These are phyloP conservation scores for Bufotes viridis DNA, from an alignment of 2,797 vertebrate species.

Conservation along the genomic window DNA sequence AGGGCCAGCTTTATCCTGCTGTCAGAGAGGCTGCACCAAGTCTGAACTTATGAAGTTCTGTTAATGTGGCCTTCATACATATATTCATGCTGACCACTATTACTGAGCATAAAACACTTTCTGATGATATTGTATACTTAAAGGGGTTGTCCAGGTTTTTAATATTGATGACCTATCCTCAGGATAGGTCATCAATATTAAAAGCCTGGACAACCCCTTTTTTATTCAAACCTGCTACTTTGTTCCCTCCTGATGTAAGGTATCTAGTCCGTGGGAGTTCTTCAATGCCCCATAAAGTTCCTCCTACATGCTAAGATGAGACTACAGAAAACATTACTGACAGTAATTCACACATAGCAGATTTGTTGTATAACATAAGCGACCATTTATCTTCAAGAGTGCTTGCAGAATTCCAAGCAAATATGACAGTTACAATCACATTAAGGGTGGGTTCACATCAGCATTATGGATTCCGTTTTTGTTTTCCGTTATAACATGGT, in stretches of 20 bases:
- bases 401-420: not conserved
- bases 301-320: not conserved
- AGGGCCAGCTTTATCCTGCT: slow-evolving; percentile 76
- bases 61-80: slow-evolving; percentile 56
- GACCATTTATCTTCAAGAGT: not conserved
- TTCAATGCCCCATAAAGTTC: too few species aligned
- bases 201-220: too few species aligned
- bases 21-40: slow-evolving; percentile 78
- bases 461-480: too few species aligned
- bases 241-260: too few species aligned
- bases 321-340: not conserved
- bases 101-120: not conserved
- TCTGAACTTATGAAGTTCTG: slow-evolving; percentile 80
- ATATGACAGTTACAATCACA: not conserved
- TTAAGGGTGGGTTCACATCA: too few species aligned
- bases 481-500: too few species aligned
- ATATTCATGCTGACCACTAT: not conserved
- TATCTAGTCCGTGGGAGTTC: not conserved
- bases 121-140: not conserved
- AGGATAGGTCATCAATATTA: too few species aligned
- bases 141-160: too few species aligned
- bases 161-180: too few species aligned
- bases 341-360: not conserved
- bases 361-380: not conserved
- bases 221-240: not conserved